Conservation (phyloP, 2,797 vertebrate genomes). For the Pipistrellus nathusii region DNA sequence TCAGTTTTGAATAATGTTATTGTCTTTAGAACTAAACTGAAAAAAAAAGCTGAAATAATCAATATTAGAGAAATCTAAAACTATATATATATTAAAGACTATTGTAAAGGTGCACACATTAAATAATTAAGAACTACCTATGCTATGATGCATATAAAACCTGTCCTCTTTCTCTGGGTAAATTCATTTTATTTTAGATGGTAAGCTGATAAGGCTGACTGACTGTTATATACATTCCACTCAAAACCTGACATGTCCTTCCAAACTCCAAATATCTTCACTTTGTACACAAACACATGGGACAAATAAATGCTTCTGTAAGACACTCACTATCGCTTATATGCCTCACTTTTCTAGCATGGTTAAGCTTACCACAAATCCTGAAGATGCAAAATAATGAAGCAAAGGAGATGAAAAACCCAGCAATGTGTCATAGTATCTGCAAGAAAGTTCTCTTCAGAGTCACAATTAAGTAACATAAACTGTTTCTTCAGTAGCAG, state of each 20-base stretch:
- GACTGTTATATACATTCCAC: neutral
- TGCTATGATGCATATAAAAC: neutral
- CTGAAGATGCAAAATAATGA: neutral
- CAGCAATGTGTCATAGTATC: neutral
- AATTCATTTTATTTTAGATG: neutral
- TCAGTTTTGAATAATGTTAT: neutral
- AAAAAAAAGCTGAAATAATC: slow-evolving; percentile 1
- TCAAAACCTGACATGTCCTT: neutral
- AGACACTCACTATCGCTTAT: slow-evolving; percentile 7
- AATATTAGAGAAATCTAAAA: slow-evolving; percentile 39
- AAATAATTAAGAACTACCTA: neutral
- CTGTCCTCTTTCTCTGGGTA: neutral
- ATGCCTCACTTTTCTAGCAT: neutral
- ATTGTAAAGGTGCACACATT: neutral
- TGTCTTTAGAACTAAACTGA: slow-evolving; percentile 50
- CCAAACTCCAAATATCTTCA: neutral
- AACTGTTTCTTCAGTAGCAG: neutral
- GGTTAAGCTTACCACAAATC: slow-evolving; percentile 31
- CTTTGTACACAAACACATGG: neutral
- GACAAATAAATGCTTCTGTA: neutral
- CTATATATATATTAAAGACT: neutral
- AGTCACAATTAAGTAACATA: neutral
- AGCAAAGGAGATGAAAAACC: neutral
- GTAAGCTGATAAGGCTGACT: neutral
- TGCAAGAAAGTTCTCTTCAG: neutral